Conservation (phyloP, 1,140 invertebrate species). For the Drosophila micromelanica region DNA sequence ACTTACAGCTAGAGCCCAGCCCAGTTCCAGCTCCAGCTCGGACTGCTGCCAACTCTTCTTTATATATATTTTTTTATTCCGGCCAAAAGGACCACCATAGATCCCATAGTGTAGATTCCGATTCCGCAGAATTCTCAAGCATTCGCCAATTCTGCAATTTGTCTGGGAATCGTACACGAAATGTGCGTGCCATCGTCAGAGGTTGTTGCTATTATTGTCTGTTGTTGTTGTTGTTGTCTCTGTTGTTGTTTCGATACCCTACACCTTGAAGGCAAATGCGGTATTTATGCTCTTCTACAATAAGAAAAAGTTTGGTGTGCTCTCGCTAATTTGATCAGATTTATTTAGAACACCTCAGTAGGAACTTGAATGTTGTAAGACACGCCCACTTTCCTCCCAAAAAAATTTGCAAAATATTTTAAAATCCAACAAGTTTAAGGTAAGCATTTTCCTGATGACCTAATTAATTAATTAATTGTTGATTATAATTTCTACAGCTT, state of each 20-base stretch:
- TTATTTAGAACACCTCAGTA: too few species aligned
- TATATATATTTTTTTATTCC: neutral
- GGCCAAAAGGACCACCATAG: conserved; percentile 51
- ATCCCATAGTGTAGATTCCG: conserved; percentile 64
- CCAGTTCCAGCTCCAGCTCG: neutral
- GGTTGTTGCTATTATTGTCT: conserved; percentile 20
- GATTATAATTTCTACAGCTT: too few species aligned
- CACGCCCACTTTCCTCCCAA: too few species aligned
- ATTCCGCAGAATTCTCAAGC: conserved; percentile 73
- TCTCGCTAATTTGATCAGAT: too few species aligned
- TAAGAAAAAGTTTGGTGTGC: too few species aligned
- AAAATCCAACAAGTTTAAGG: too few species aligned
- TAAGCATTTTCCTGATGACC: too few species aligned
- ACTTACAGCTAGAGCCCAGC: conserved; percentile 3
- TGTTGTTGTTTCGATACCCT: conserved; percentile 25
- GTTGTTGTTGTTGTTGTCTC: conserved; percentile 23
- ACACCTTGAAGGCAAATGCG: neutral
- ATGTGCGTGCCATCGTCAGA: conserved; percentile 70
- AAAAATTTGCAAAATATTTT: too few species aligned
- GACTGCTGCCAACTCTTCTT: neutral
- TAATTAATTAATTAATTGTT: too few species aligned
- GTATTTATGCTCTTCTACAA: neutral
- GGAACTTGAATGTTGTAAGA: too few species aligned
- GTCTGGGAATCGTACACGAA: conserved; percentile 78
- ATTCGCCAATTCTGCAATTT: conserved; percentile 77